Conservation (phyloP, 2,113 vertebrate species). For the Chaetura pelagica region DNA sequence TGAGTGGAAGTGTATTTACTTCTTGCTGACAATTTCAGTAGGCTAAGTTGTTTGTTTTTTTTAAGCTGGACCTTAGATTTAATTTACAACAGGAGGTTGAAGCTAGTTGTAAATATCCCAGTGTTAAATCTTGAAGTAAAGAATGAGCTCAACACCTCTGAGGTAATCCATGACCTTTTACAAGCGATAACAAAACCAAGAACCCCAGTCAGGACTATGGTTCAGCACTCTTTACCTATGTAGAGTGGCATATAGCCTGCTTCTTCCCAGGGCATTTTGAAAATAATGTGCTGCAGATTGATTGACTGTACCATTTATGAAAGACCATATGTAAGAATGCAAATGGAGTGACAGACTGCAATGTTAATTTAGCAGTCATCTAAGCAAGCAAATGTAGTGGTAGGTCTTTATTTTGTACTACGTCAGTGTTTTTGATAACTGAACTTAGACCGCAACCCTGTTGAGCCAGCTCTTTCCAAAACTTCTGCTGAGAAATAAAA, state of each 20-base stretch:
- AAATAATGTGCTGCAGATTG: not conserved
- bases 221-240: not conserved
- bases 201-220: not conserved
- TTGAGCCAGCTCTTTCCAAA: not conserved
- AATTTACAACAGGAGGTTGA: not conserved
- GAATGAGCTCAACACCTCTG: not conserved
- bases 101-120: not conserved
- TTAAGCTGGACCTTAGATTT: not conserved
- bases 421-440: not conserved
- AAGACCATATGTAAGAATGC: constrained; percentile 18
- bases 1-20: not conserved
- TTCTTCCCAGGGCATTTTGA: fast-evolving
- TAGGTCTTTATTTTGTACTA: not conserved
- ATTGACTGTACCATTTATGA: not conserved
- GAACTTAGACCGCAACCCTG: not conserved
- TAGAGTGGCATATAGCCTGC: not conserved
- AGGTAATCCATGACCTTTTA: not conserved
- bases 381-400: not conserved
- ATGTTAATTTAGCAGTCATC: not conserved
- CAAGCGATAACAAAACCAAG: not conserved
- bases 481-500: not conserved
- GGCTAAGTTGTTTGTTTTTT: not conserved
- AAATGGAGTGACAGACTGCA: constrained; percentile 36
- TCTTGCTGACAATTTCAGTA: not conserved
- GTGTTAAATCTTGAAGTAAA: fast-evolving